Evolutionary conservation across 2,888 invertebrate species (phyloP), one percentile per base, ranked within the genome.

Genomic region (Malachius bipustulatus): DNA sequence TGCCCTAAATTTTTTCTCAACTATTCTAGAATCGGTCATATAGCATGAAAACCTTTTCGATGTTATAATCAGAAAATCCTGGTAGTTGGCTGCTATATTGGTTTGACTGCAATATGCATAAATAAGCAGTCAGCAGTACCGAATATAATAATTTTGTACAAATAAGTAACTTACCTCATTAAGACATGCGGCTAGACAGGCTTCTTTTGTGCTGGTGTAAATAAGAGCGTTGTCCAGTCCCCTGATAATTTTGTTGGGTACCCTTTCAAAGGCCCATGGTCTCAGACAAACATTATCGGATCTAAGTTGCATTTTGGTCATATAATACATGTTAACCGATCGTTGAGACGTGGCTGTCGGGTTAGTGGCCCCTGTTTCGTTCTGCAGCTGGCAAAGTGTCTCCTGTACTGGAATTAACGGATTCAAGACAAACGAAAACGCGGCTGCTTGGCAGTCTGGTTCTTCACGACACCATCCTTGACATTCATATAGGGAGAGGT

Each of bases 391-490:
- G 58, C 90, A 90, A 40, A 87, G 70, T 4, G 90, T 90, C 62
- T 90, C 89, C 65, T 90, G 91, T 37, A 85, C 79, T 2, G 91
- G 90, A 41, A 89, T 87, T 55, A 91, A 62, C 4, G 91, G 91
- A 61, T 91, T 91, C 41, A 89, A 72, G 26, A 91, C 90, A 63
- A 91, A 91, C 65, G 89, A 89, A 47, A 91, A 93, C 2, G 88
- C 82, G 3, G 89, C 90, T 2, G 91, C 89, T 55, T 84, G 87
- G 55, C 91, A 91, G 55, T 89, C 88, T 0, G 82, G 77, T 52
- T 91, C 90, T 57, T 91, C 89, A 32, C 89, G 71, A 60, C 91
- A 93, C 90, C 90, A 91, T 16, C 89, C 89, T 59, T 91, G 89
- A 61, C 91, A 93, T 63, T 91, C 90, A 67, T 88, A 89, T 30